Conservation (phyloP, 2,888 invertebrate genomes). For the Conomelus anceps region DNA sequence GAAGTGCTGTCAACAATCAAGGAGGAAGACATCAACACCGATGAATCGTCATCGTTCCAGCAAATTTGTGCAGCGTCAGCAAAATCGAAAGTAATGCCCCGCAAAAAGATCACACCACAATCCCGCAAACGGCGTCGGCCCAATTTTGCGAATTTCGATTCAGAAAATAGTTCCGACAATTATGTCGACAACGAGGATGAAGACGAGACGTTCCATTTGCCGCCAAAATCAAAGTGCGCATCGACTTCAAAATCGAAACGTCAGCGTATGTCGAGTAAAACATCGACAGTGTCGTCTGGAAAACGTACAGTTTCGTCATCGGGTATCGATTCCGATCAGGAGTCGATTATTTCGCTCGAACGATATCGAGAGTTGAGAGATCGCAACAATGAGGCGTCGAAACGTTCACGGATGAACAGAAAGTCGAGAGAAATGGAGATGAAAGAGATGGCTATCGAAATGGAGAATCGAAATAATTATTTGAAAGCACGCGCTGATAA, state of each 20-base stretch:
- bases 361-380: constrained; percentile 63
- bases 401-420: constrained; percentile 64
- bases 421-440: constrained; percentile 54
- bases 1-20: background rate
- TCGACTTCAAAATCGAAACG: background rate
- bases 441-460: constrained; percentile 47
- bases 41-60: background rate
- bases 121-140: background rate
- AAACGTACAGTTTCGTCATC: constrained; percentile 2
- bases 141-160: constrained; percentile 14
- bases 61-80: background rate
- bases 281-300: background rate
- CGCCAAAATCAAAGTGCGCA: background rate
- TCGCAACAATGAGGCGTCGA: constrained; percentile 72
- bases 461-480: constrained; percentile 57
- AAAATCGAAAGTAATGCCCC: background rate
- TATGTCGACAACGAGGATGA: constrained; percentile 18
- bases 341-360: constrained; percentile 28
- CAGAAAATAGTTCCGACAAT: constrained; percentile 21
- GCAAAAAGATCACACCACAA: background rate
- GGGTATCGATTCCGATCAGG: constrained; percentile 21
- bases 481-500: constrained; percentile 59
- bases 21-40: background rate
- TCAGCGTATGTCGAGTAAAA: background rate
- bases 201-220: constrained; percentile 11